Base-by-base conservation (phyloP, 2,113 vertebrate genomes). In the Macquaria ambigua region DNA sequence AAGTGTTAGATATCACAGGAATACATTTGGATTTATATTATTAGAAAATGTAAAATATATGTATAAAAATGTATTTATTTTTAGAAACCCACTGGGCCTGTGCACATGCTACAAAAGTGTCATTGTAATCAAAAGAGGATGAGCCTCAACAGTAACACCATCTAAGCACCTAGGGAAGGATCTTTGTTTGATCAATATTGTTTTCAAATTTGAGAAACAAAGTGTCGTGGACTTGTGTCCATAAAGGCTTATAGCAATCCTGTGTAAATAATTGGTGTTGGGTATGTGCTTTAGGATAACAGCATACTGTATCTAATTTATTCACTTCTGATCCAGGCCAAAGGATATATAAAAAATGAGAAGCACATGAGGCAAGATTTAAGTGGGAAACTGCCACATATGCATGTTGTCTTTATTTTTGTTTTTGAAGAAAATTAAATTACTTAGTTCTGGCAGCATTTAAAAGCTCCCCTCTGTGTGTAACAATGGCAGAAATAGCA, bases 361-460 rank as follows among this genome's bases (percentile, higher is more conserved):
- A 70, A 71, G 10, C 8, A 50, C 39, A 85, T 25, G 10, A 61
- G 28, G 64, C 20, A 31, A 68, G 4, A 61, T 64, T 77, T 74
- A 39, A 70, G 56, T 72, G 53, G 31, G 12, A 52, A 81, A 87
- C 20, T 25, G 53, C 62, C 5, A 61, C 28, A 41, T 69, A 71
- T 73, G 37, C n/a, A 74, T 63, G 16, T 48, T 82, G 46, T 74
- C 59, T 56, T 48, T 67, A 75, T 77, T 81, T 81, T 5, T 77
- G 58, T 14, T 71, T 74, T 67, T 70, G 46, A 53, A 75, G 61
- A 73, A 76, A 71, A 69, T 68, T 1, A 55, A 88, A 80, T 43
- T 7, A 25, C 23, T 77, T 59, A 4, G 39, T 37, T 67, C 52
- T 52, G 41, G 80, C 68, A 79, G 53, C 12, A 85, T 69, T 82